Conservation (phyloP, 2,113 vertebrate genomes). For the Charina bottae region DNA sequence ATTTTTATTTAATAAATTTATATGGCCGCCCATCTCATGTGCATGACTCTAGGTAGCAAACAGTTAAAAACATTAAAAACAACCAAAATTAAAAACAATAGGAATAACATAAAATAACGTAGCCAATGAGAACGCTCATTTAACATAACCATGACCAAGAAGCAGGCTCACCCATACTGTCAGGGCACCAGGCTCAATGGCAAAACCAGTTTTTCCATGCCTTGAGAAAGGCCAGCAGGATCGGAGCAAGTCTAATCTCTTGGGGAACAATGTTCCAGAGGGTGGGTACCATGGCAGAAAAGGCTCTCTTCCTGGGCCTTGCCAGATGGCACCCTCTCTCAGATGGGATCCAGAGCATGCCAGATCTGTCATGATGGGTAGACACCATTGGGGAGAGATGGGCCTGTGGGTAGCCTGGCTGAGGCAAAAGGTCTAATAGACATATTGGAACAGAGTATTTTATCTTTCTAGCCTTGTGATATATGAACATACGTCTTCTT, state of each 20-base stretch:
- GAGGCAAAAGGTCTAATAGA: not conserved
- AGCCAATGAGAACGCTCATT: not conserved
- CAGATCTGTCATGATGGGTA: not conserved
- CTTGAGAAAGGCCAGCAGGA: not conserved
- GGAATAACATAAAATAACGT: not conserved
- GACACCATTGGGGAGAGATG: not conserved
- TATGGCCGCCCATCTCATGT: not conserved
- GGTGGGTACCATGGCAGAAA: not conserved
- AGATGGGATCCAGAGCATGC: not conserved
- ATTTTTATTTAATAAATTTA: not conserved
- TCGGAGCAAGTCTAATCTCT: not conserved
- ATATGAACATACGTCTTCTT: not conserved
- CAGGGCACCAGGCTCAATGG: not conserved
- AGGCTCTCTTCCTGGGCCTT: not conserved
- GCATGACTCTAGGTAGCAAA: not conserved
- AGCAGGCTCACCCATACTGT: not conserved
- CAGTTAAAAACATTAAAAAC: not conserved
- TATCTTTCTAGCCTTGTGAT: not conserved
- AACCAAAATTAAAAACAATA: not conserved
- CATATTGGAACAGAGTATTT: not conserved
- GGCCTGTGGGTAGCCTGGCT: not conserved
- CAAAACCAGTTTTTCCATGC: not conserved
- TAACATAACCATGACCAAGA: not conserved
- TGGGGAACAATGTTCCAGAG: not conserved
- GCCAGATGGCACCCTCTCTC: not conserved